phyloP scores from a whole-genome alignment of 2,888 invertebrate genomes.

The Acholoe squamosa region DNA sequence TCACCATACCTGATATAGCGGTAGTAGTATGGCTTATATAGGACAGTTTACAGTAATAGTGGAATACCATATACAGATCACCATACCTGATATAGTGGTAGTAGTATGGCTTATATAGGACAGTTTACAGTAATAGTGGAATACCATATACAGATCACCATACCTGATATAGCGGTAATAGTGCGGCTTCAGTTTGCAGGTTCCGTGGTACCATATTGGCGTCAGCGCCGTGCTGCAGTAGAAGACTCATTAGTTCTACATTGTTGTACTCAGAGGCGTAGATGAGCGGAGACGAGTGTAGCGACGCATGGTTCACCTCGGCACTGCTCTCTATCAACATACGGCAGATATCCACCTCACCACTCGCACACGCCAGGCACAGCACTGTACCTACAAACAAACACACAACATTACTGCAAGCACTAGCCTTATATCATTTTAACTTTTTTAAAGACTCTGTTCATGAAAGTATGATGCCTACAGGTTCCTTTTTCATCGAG shows the following conservation, averaged over 20 bases:
- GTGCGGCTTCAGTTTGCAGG: slow-evolving; percentile 49
- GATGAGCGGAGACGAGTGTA: slow-evolving; percentile 65
- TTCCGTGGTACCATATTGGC: slow-evolving; percentile 61
- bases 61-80: too few relatives aligned
- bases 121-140: slow-evolving; percentile 59
- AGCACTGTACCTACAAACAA: slow-evolving; percentile 67
- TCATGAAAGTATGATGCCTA: too few relatives aligned
- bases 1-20: slow-evolving; percentile 62
- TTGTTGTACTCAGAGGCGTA: slow-evolving; percentile 68
- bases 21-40: slow-evolving; percentile 18
- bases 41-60: slow-evolving; percentile 59
- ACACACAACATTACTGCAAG: too few relatives aligned
- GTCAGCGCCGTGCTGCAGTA: slow-evolving; percentile 68
- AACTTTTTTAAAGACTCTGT: too few relatives aligned
- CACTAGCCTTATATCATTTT: too few relatives aligned
- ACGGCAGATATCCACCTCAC: slow-evolving; percentile 61
- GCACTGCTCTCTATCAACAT: slow-evolving; percentile 63
- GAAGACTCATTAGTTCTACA: slow-evolving; percentile 63
- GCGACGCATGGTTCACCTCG: slow-evolving; percentile 64
- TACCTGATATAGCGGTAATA: slow-evolving; percentile 63
- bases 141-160: not conserved
- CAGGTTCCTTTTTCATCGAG: too few relatives aligned
- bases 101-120: too few relatives aligned
- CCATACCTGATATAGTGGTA: too few relatives aligned
- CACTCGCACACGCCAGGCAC: slow-evolving; percentile 67